Evolutionary conservation across 2,888 invertebrate genomes (phyloP), one percentile per base, ranked within the genome.

Genomic region (Sarcophaga carnaria): DNA sequence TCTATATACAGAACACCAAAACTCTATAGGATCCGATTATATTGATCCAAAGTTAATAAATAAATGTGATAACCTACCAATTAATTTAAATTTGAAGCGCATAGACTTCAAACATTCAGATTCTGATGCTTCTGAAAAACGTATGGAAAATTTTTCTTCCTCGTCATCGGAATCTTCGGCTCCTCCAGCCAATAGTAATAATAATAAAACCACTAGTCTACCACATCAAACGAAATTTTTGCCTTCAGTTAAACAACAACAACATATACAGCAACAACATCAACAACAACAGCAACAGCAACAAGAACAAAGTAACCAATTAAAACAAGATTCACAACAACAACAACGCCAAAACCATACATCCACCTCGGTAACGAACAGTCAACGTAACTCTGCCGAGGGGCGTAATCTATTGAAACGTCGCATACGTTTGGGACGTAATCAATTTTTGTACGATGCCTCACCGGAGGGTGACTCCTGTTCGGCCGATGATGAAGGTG

Each of bases 31-130:
- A 22, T 69, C 89, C 49, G 94, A 94, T 92, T 91, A 94, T 93
- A 93, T 95, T 93, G 94, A 95, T 89, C 95, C 95, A 12, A 95
- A 95, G 89, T 94, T 96, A 83, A 96, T 96, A 83, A 96, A 96
- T 92, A 95, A 95, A 93, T 95, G 95, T 91, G 96, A 96, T 92
- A 96, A 96, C 93, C 93, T 96, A 74, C 95, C 95, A 22, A 95
- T 96, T 49, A 89, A 89, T 80, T 67, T 90, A 8, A 88, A 80
- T 76, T 45, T 87, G 4, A 83, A 83, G 45, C 81, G 62, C 47
- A 71, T 60, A 47, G 87, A 81, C 20, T 82, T 84, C 54, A 87
- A 89, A 67, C 72, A 85, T 11, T 80, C 88, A 45, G 89, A 88
- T 64, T 78, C 83, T 37, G 87, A 78, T 69, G 70, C 80, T 25